Base-by-base conservation (phyloP, 2,888 invertebrate species). In the Smittia aterrima region DNA sequence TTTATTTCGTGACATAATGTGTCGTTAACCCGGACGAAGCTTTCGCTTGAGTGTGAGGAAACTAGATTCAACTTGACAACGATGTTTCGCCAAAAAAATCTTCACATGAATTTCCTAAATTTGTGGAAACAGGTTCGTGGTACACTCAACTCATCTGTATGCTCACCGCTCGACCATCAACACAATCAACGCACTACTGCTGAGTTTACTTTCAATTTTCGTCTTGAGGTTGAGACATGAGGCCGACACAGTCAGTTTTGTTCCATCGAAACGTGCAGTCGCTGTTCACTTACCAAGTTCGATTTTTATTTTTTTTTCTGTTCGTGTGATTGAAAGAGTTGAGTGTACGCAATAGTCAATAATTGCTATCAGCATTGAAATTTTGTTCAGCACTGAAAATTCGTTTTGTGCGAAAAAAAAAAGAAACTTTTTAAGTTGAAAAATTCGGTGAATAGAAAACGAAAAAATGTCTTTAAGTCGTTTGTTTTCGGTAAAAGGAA, bases 391-490 rank as follows among this genome's bases (percentile, higher is more conserved):
- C 53, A 47, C 3, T 62, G 22, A 20, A 24, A 66, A 27, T 13
- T 24, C 24, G 66, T 32, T 25, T 66, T 32, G 11, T 13, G 16
- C 66, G 32, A 27, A 27, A 27, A 3, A 66, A 66, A 66, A 66
- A 38, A 66, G 66, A 66, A 66, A 66, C 25, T 66, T 66, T 27
- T 66, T 6, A 25, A n/a, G n/a, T n/a, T n/a, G n/a, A n/a, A n/a
- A n/a, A 66, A 25, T n/a, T 25, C 32, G 25, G 27, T 6, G 20
- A 40, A 40, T 16, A 40, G 9, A 66, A 16, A 66, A 66, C 20
- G 58, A 4, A 24, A 25, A 64, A 64, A 64, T 64, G 64, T 64
- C 54, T 24, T 62, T 72, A 25, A 72, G 62, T 72, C 58, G 72
- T 6, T 22, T 72, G 4, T 18, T 22, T 13, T 18, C 40, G 18